Evolutionary conservation across 2,888 invertebrate genomes (phyloP), one percentile per base, ranked within the genome.

Genomic region (Xanthorhoe spadicearia): DNA sequence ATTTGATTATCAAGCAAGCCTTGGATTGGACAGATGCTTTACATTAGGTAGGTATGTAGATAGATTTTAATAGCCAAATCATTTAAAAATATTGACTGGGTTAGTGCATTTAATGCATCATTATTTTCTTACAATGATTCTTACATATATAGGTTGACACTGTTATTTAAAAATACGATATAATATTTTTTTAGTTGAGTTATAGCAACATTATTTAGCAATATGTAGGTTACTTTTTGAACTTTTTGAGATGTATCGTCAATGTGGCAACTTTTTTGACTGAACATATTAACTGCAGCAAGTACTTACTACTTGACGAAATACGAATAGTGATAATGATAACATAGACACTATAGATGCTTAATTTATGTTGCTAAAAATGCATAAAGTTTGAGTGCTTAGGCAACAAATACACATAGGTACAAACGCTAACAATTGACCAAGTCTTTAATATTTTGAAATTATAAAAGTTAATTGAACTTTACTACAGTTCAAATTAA

Each of bases 351-450:
- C 0, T 32, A 35, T 19, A 19, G 50, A 43, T 49, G 17, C 28
- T 57, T 28, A 17, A 57, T 23, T 48, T 48, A 57, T 15, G 5
- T 28, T 59, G 35, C 4, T 38, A 54, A 35, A 50, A 61, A 55
- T 50, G 48, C 60, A 62, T 43, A 38, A 10, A n/a, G 19, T 56
- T 52, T 52, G n/a, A 35, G 56, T 55, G 35, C 64, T 9, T 38
- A 46, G 52, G 50, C 63, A 63, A 57, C 52, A 57, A 48, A 32
- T 35, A 57, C 38, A 17, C 15, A n/a, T 51, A 23, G 23, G 23
- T 23, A 38, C 19, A 73, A 75, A 76, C 54, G 71, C 75, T 80
- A 77, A 75, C 79, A 81, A 81, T 81, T 81, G 81, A 81, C 81
- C 72, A 74, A 64, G 64, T 72, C 67, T 66, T 52, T 51, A 18